Evolutionary conservation across 1,140 invertebrate species (phyloP), one percentile per base, ranked within the genome.

Genomic region (Euwallacea similis): DNA sequence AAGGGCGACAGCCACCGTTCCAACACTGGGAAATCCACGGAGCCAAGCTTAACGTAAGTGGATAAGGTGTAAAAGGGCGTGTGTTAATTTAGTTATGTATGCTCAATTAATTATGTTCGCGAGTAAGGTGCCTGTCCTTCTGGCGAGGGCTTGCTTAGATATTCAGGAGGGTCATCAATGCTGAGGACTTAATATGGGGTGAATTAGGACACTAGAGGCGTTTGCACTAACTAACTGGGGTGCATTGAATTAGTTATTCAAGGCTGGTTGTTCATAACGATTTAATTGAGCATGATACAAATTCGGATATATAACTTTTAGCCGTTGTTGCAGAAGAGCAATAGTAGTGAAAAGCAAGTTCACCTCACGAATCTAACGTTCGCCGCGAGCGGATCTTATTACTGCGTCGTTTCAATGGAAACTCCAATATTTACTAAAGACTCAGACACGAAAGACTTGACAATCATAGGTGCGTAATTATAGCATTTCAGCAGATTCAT

Each of bases 341-440:
- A 86, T 75, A 88, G 87, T 62, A 90, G 90, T 77, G 89, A 90
- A 79, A 88, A 88, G 80, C 89, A 90, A 81, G 88, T 93, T 80
- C 88, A 86, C 77, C 83, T 93, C 74, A 87, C 88, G 76, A 87
- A 90, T 82, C 84, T 93, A 72, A 87, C 90, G 78, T 92, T 91
- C 79, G 86, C 88, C 73, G 88, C 90, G 54, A 87, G 88, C 42
- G 91, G 90, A 66, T 83, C 83, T 69, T 93, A 92, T 81, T 88
- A 86, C 43, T 93, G 91, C 78, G 88, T 90, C 76, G 91, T 93
- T 11, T 89, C 91, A 46, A 88, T 89, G 76, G 86, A 89, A 77
- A 88, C 88, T 61, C 91, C 91, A 66, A 91, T 93, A 77, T 93
- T 88, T 80, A 91, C 88, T 50, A 89, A 90, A 80, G 86, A 88